Evolutionary conservation across 2,797 vertebrate genomes (phyloP).

Genomic region (Prionace glauca): DNA sequence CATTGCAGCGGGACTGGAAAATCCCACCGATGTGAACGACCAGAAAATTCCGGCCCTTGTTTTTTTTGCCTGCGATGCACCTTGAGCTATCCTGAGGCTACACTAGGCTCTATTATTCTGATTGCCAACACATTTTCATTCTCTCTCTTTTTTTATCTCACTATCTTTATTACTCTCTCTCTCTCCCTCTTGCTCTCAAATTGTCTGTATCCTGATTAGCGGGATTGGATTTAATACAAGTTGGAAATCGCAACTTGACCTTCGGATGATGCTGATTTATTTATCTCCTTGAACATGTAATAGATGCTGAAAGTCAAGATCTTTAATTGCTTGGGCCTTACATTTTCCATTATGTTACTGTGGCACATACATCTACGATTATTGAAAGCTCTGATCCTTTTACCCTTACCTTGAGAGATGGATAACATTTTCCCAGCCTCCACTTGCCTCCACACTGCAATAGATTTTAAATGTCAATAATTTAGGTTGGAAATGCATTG

Average conservation of each 20-base stretch:
- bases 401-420: neutral
- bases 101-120: neutral
- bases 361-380: neutral
- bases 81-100: neutral
- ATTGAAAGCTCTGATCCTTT: neutral
- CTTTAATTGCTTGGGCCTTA: neutral
- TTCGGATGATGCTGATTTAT: neutral
- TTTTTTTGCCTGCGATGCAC: neutral
- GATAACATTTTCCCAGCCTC: neutral
- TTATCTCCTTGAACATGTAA: neutral
- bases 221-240: neutral
- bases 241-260: neutral
- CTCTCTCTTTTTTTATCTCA: neutral
- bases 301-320: neutral
- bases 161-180: neutral
- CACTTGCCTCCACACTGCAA: neutral
- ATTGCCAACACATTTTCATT: neutral
- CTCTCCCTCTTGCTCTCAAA: neutral
- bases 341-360: neutral
- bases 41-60: no score
- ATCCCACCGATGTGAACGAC: no score
- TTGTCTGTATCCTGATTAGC: neutral
- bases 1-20: no score
- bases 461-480: conserved; percentile 1
- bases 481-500: neutral